Evolutionary conservation across 2,797 vertebrate species (phyloP), one percentile per base, ranked within the genome.

Genomic region (Thunnus albacares): DNA sequence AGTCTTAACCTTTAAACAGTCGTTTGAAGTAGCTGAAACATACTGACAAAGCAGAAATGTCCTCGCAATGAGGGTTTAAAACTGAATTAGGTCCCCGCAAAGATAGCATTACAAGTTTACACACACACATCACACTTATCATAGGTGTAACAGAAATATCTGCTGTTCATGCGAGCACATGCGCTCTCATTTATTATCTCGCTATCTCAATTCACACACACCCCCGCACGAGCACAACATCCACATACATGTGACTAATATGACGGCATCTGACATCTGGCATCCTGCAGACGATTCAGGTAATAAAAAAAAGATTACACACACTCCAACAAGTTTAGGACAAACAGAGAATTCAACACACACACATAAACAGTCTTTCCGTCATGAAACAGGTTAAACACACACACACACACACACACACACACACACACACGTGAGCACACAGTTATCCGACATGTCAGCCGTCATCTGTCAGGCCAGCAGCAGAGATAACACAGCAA

Each of bases 401-500:
- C 63, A n/a, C 57, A 53, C 52, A n/a, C 45, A 60, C 41, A 57
- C 59, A 30, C 14, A 58, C 33, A 64, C 61, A 53, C 26, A 51
- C 61, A 66, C 28, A 60, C 41, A 57, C 59, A 30, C 14, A 58
- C 33, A 64, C 61, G 68, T 47, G 58, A 71, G 51, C 64, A 28
- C 26, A 8, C 24, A 45, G 15, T 64, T 77, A 71, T 58, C 56
- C 33, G 28, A 45, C 75, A 75, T 59, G 72, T 79, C 78, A 75
- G 79, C 67, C 49, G 12, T 75, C 69, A 55, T 13, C 65, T 77
- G 81, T 83, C 71, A 60, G 75, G 56, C 28, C 58, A 6, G 69
- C 78, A 49, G 57, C 69, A 61, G 81, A 77, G 84, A 91, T 87
- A 90, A 85, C 68, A 12, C 58, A 49, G 80, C 71, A 87, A 88